Base-by-base conservation (phyloP, 2,113 vertebrate species). In the Eretmochelys imbricata region DNA sequence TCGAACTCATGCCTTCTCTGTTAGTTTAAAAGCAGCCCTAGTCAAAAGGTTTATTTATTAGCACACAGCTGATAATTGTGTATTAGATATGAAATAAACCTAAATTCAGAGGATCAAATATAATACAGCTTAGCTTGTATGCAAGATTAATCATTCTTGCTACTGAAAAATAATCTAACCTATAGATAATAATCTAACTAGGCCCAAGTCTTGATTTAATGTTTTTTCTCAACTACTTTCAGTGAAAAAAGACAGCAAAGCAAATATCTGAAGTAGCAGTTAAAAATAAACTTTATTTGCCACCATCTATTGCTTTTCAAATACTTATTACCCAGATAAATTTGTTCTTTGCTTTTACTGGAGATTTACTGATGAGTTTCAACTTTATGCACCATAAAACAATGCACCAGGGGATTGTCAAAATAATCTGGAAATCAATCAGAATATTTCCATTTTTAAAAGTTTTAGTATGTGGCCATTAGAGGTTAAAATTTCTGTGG, bases 281-380 rank as follows among this genome's bases (percentile, higher is more conserved):
- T 93, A 89, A 93, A 96, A 85, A 78, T 55, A 91, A 96, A 91
- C 51, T 90, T 38, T 87, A 92, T 93, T 97, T 97, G 81, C 20
- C 50, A 55, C 10, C 90, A 13, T 65, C 3, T 91, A 82, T 85
- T 78, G 46, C 16, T 88, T 94, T 94, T 89, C 22, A 78, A 88
- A 80, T 80, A 93, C 31, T 90, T 96, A 82, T 69, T 72, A 87
- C 4, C 5, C n/a, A 82, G 88, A 88, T 27, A 93, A 46, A 86
- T 62, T 0, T 87, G 69, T 82, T 72, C 76, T 51, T 93, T 6
- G 51, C 38, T 95, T 95, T 95, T 92, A 89, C 49, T 89, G 55
- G 49, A 95, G 50, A 89, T 91, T 94, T 96, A 91, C 55, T 93
- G 48, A 3, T 10, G 54, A 91, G 72, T 96, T 93, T 91, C 86